Evolutionary conservation across 2,888 invertebrate species (phyloP), one percentile per base, ranked within the genome.

Genomic region (Myopa tessellatipennis): DNA sequence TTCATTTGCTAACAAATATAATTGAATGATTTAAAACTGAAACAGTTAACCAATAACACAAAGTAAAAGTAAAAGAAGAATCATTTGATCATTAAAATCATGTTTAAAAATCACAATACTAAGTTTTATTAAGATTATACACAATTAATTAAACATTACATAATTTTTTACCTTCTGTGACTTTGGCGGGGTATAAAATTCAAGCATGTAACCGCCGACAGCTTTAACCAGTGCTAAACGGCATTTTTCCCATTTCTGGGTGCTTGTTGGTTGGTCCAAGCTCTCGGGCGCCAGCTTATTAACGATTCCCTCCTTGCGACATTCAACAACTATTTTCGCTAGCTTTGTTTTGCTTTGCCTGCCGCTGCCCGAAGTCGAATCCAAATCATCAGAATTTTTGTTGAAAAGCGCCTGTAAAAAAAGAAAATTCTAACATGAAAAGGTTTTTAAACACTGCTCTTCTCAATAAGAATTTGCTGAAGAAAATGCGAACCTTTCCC

Each of bases 101-200:
- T 26, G 26, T 26, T 26, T 2, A 26, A 26, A 26, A 26, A 26
- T 26, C 26, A 26, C 26, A 26, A 26, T 26, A 26, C 26, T 26
- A 26, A 26, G 8, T 12, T 40, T 36, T 55, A 40, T 18, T 34
- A 50, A 34, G 36, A 26, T 61, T 61, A 10, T 26, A 26, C 14
- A 14, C 63, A 0, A 72, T 61, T 18, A 68, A 58, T 7, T 38
- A 26, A n/a, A n/a, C n/a, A 8, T 34, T 38, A n/a, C 4, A 26
- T 58, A 26, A 7, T 14, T 38, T 10, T 80, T 80, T 89, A 93
- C 93, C 91, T 98, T 95, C 79, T 96, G 95, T 61, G 98, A 95
- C 90, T 98, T 96, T 0, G 97, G 97, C 8, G 98, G 98, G 5
- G 96, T 95, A 90, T 97, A 98, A 89, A 98, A 98, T 88, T 98